These are phyloP conservation scores for Yponomeuta plumbellus DNA, from an alignment of 2,888 invertebrate genomes.

Conservation along the genomic window DNA sequence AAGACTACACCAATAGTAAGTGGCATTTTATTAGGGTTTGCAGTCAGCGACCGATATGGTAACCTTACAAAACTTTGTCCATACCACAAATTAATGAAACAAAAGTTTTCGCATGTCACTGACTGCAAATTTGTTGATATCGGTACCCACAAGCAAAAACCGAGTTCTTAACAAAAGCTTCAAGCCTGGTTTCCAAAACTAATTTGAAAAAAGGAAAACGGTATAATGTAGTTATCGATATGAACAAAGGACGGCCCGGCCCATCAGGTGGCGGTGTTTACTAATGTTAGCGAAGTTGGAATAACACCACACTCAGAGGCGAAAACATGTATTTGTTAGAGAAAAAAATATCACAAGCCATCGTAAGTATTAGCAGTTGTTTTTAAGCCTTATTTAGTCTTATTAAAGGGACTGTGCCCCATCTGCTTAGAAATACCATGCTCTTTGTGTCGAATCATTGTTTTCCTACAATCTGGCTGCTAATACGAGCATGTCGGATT, in stretches of 20 bases:
- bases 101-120: too few relatives aligned
- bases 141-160: too few relatives aligned
- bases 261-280: background rate
- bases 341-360: background rate
- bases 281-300: background rate
- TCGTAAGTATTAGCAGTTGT: background rate
- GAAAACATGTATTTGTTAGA: background rate
- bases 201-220: too few relatives aligned
- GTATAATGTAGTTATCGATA: too few relatives aligned
- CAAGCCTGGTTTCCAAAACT: background rate
- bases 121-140: too few relatives aligned
- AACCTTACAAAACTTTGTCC: too few relatives aligned
- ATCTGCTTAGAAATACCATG: background rate
- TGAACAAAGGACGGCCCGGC: background rate
- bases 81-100: too few relatives aligned
- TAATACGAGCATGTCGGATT: background rate
- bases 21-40: background rate
- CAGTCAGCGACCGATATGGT: background rate
- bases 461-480: constrained; percentile 6
- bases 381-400: background rate
- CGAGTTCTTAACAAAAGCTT: too few relatives aligned
- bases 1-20: background rate
- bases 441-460: background rate
- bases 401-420: background rate
- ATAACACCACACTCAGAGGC: background rate